These are phyloP conservation scores for Peromyscus melanophrys DNA, from an alignment of 2,797 vertebrate species.

Conservation along the genomic window DNA sequence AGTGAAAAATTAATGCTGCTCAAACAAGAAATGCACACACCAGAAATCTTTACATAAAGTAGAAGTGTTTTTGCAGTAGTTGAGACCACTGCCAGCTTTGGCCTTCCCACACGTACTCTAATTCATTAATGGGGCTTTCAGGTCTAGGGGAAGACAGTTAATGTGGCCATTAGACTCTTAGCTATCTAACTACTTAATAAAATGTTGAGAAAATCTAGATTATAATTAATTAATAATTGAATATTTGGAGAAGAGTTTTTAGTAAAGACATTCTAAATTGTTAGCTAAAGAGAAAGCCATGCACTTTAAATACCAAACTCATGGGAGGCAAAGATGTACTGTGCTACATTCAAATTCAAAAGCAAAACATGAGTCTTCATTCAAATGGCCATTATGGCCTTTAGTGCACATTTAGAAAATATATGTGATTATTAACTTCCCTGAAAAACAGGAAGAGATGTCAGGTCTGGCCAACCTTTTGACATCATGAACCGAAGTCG, in stretches of 20 bases:
- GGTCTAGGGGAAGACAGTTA: neutral
- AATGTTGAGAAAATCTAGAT: neutral
- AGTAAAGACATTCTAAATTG: conserved; percentile 19
- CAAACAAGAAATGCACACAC: neutral
- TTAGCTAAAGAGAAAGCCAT: neutral
- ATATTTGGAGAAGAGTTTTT: conserved; percentile 54
- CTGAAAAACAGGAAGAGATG: neutral
- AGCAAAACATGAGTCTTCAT: neutral
- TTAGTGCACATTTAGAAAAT: neutral
- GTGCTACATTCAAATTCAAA: neutral
- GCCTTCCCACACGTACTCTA: neutral
- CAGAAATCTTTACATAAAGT: neutral
- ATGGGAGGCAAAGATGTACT: neutral
- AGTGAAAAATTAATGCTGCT: neutral
- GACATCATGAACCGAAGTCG: neutral
- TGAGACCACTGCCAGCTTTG: neutral
- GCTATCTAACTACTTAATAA: conserved; percentile 35
- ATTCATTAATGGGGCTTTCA: conserved; percentile 17
- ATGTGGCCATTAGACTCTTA: conserved; percentile 36
- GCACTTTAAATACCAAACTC: neutral
- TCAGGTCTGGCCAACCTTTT: neutral
- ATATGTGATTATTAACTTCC: neutral
- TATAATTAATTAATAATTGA: conserved; percentile 57
- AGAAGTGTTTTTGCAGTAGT: neutral
- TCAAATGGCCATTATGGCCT: neutral